Conservation (phyloP, 2,797 vertebrate species). For the Diplodus sargus region DNA sequence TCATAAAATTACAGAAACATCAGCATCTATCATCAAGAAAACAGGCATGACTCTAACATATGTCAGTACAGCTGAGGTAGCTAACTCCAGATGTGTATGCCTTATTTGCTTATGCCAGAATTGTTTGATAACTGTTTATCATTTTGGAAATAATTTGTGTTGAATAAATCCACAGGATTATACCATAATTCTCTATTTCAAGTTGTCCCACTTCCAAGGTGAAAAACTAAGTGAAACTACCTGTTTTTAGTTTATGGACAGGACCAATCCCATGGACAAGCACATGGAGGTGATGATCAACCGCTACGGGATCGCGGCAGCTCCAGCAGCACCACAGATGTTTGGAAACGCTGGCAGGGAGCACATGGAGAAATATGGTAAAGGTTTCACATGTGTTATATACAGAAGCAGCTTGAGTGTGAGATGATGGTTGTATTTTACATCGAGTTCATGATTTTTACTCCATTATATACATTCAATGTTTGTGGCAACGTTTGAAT, state of each 20-base stretch:
- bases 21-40: not conserved
- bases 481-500: conserved; percentile 19
- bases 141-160: not conserved
- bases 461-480: not conserved
- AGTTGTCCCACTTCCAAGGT: not conserved
- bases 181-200: not conserved
- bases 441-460: not conserved
- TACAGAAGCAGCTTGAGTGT: not conserved
- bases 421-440: not conserved
- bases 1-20: not conserved
- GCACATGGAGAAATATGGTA: conserved; percentile 97
- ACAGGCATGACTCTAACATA: not conserved
- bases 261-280: conserved; percentile 90
- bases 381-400: not conserved
- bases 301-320: conserved; percentile 85
- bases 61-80: not conserved
- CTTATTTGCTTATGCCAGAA: not conserved
- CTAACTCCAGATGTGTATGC: too few species aligned
- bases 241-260: conserved; percentile 83
- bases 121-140: not conserved
- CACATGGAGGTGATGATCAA: conserved; percentile 92
- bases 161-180: not conserved
- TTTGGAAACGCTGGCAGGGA: conserved; percentile 93
- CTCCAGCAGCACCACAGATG: conserved; percentile 89
- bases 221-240: not conserved